A percentile compares a stretch with the other conserved stretches of the same genome.
Evolutionary conservation across 1,140 invertebrate species (phyloP).

Genomic region (Augochlora pura): DNA sequence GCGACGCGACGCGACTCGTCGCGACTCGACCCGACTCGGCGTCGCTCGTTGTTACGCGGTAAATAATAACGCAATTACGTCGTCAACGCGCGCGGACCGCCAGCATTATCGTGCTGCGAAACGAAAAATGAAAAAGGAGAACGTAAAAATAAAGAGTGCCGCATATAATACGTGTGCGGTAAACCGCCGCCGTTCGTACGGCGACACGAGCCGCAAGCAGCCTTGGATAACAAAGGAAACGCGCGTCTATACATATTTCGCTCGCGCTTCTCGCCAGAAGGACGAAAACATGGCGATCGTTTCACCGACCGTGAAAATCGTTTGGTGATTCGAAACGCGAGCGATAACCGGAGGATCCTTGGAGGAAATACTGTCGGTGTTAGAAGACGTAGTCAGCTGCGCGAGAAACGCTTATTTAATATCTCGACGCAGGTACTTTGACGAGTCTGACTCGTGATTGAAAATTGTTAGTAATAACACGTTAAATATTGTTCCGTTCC

Average conservation of each 20-base stretch:
- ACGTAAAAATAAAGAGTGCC: neutral
- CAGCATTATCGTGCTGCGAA: conserved; percentile 27
- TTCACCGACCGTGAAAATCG: neutral
- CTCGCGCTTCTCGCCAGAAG: conserved; percentile 12
- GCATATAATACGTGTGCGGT: neutral
- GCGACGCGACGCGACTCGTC: neutral
- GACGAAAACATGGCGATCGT: neutral
- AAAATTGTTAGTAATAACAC: too few relatives aligned
- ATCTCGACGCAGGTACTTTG: too few relatives aligned
- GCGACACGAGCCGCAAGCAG: conserved; percentile 5
- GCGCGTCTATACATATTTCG: conserved; percentile 30
- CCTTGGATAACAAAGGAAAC: conserved; percentile 54
- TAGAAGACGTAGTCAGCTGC: too few relatives aligned
- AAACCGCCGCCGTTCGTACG: neutral
- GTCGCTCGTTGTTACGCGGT: conserved; percentile 42
- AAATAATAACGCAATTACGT: conserved; percentile 56
- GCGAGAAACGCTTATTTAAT: too few relatives aligned
- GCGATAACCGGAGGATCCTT: too few relatives aligned
- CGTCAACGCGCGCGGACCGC: conserved; percentile 6
- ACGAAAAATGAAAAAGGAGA: conserved; percentile 11
- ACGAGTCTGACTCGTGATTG: too few relatives aligned
- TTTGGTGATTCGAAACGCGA: neutral
- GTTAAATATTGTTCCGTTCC: too few relatives aligned
- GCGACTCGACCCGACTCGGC: neutral
- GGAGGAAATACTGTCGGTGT: too few relatives aligned